Base-by-base conservation (phyloP, 1,140 invertebrate genomes). In the Micrasema longulum region DNA sequence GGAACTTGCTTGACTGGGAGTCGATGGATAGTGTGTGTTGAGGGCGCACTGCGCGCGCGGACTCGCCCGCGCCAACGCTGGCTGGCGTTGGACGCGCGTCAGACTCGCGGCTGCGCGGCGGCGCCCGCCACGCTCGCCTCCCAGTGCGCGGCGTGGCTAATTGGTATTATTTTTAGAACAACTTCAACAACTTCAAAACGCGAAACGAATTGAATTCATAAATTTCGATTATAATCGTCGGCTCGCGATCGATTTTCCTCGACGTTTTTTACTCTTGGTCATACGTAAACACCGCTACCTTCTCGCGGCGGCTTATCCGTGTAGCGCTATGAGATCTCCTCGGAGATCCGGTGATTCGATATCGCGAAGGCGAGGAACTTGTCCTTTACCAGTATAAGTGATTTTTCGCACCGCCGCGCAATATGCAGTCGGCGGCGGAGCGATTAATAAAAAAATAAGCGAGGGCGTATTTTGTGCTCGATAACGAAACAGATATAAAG, bases 1-100 rank as follows among this genome's bases (percentile, higher is more conserved):
- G 87, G 87, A 88, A 88, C 87, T 88, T 88, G 87, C 86, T 88
- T 88, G 87, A 86, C 87, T 88, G 87, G 86, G 86, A 84, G 81
- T 82, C 78, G 83, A 83, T 84, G 83, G 78, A 84, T 79, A 78
- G 77, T 67, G 43, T 53, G 35, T 47, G 57, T 45, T 48, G 50
- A 45, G 36, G 47, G 23, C 73, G 53, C 35, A 69, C 73, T 7
- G 26, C 7, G n/a, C n/a, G n/a, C 26, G 26, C 26, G 7, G 26
- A n/a, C 26, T 31, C 26, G 3, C 26, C 7, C 26, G 26, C 3
- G 26, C 26, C 26, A 7, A 31, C 3, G 26, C n/a, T n/a, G 26
- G 26, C 26, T 4, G 26, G 2, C 26, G 26, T 31, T 7, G 26
- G 2, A 31, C 7, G 43, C 9, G n/a, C 43, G 38, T 6, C 43